A percentile compares a stretch with the other conserved stretches of the same genome.
Conservation (phyloP, 2,888 invertebrate species). For the Caenorhabditis sp. region DNA sequence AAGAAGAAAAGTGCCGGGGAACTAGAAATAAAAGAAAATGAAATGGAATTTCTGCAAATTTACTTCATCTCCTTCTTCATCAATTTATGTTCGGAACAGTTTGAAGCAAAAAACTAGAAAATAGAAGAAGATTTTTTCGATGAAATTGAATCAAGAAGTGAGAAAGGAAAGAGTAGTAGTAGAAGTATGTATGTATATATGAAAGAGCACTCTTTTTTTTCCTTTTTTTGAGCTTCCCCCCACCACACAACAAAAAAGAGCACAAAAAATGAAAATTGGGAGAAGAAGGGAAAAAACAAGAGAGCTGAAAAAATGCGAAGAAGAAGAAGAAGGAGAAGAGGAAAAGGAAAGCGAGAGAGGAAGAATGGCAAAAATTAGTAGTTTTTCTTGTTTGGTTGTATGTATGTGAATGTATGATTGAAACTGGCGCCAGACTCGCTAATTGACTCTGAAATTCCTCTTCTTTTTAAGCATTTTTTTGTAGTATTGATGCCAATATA, state of each 20-base stretch:
- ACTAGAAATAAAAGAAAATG: too few species aligned
- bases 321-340: not conserved
- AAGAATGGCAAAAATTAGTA: constrained; percentile 4
- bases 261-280: not conserved
- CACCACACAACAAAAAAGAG: not conserved
- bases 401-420: not conserved
- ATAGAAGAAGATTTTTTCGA: not conserved
- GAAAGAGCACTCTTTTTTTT: not conserved
- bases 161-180: constrained; percentile 11
- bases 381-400: not conserved
- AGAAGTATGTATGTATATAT: not conserved
- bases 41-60: too few species aligned
- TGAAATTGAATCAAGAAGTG: constrained; percentile 3
- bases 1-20: too few species aligned
- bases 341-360: not conserved
- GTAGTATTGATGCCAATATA: too few species aligned
- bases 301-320: not conserved
- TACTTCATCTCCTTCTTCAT: too few species aligned
- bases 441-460: too few species aligned
- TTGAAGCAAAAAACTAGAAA: not conserved
- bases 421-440: too few species aligned
- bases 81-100: too few species aligned
- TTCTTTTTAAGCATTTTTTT: too few species aligned
- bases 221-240: not conserved
- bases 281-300: not conserved